Base-by-base conservation (phyloP, 2,888 invertebrate genomes). In the Eupithecia pulchellata region DNA sequence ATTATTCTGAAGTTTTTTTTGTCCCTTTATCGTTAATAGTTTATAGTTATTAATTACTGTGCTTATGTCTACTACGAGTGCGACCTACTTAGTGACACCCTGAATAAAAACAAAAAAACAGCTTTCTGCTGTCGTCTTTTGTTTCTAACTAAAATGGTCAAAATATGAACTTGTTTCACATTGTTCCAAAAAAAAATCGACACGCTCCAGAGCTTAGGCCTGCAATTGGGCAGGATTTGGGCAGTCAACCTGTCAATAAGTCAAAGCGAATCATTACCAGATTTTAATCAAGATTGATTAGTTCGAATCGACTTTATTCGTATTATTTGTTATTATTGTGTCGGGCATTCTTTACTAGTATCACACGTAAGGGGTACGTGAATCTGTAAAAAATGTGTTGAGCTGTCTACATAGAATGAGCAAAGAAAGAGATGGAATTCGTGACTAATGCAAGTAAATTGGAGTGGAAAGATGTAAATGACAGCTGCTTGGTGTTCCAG, bases 391-490 rank as follows among this genome's bases (percentile, higher is more conserved):
- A 52, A 25, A 13, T 52, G 25, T 3, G n/a, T n/a, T n/a, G n/a
- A n/a, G n/a, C n/a, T n/a, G n/a, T n/a, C n/a, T n/a, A 47, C 47
- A 47, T 4, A 4, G 4, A 13, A 11, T 25, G 4, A 11, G 52
- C 11, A 61, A 61, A 13, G 20, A 5, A 36, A 34, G 34, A 61
- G 2, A 20, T 32, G 11, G 34, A 36, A 20, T 32, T 36, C 32
- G 32, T 60, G 60, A 58, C 58, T 58, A 58, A 58, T 57, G 14
- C 39, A 62, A 81, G 78, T 75, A 81, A 81, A 83, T 83, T 70
- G 69, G 67, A 72, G 64, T 73, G 70, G 63, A 81, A 84, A 81
- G 80, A 75, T 79, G 80, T 78, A 72, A 79, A 72, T 78, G 80
- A 79, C 83, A 82, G 80, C 68, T 73, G 71, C 69, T 20, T 52